Conservation (phyloP, 2,797 vertebrate species). For the Catamblyrhynchus diadema region DNA sequence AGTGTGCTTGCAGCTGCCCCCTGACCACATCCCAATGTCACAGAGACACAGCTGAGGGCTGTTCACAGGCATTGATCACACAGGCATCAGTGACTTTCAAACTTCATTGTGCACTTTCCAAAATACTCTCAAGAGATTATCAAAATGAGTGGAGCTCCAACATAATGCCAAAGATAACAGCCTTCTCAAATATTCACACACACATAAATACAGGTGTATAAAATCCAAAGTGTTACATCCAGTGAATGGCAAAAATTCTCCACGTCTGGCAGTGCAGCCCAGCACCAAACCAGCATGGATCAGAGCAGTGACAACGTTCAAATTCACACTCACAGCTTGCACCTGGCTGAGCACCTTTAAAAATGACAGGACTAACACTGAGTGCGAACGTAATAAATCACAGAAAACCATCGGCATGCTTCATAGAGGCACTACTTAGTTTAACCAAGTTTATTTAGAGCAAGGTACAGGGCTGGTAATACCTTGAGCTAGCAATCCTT, state of each 20-base stretch:
- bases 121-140: background rate
- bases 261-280: background rate
- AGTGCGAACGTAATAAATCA: background rate
- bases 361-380: background rate
- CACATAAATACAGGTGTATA: accelerated
- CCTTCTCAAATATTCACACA: accelerated
- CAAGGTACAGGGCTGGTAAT: background rate
- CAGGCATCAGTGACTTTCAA: background rate
- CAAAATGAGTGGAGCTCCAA: background rate
- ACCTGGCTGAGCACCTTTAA: background rate
- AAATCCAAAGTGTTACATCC: background rate
- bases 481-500: background rate
- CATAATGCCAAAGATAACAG: background rate
- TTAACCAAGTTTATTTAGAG: background rate
- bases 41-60: background rate
- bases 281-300: background rate
- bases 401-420: background rate
- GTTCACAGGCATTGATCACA: background rate
- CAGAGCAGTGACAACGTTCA: background rate
- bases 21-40: accelerated
- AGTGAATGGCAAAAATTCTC: background rate
- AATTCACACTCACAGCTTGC: background rate
- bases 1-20: background rate
- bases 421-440: background rate
- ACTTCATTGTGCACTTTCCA: background rate